phyloP scores from a whole-genome alignment of 30 jellyfish, hydroid and myxozoan genomes.

The Mastigias papua region DNA sequence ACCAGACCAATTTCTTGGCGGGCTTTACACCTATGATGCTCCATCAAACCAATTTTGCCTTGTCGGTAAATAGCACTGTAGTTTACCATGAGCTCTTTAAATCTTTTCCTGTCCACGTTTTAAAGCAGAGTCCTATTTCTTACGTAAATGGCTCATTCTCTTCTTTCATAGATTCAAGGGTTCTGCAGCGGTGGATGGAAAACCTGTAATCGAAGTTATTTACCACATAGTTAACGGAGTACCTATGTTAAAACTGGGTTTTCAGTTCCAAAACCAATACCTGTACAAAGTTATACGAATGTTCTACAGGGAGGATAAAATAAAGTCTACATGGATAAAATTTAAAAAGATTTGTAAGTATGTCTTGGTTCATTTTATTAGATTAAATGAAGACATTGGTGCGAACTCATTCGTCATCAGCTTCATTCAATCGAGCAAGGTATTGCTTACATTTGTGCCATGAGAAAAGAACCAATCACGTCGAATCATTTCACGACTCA shows the following conservation, averaged over 20 bases:
- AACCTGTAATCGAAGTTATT: slow-evolving; percentile 20
- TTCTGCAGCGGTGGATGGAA: background rate
- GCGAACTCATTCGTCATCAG: no score
- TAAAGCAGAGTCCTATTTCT: background rate
- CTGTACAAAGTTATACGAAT: slow-evolving; percentile 41
- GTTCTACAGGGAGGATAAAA: slow-evolving; percentile 39
- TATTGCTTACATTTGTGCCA: no score
- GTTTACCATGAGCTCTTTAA: no score
- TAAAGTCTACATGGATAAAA: slow-evolving; percentile 45
- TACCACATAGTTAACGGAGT: background rate
- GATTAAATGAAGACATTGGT: background rate
- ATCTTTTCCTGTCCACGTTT: no score
- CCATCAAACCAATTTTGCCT: no score
- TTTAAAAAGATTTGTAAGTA: slow-evolving; percentile 24
- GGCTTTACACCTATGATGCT: no score
- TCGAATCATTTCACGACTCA: no score
- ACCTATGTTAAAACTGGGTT: slow-evolving; percentile 40
- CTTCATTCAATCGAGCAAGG: background rate
- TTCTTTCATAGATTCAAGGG: slow-evolving; percentile 40
- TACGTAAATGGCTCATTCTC: background rate
- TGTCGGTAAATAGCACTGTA: no score
- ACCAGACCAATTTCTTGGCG: no score
- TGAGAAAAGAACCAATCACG: no score
- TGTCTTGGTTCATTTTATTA: background rate
- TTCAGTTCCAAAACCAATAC: slow-evolving; percentile 15